Conservation (phyloP, 2,113 vertebrate species). For the Oryzias celebensis region DNA sequence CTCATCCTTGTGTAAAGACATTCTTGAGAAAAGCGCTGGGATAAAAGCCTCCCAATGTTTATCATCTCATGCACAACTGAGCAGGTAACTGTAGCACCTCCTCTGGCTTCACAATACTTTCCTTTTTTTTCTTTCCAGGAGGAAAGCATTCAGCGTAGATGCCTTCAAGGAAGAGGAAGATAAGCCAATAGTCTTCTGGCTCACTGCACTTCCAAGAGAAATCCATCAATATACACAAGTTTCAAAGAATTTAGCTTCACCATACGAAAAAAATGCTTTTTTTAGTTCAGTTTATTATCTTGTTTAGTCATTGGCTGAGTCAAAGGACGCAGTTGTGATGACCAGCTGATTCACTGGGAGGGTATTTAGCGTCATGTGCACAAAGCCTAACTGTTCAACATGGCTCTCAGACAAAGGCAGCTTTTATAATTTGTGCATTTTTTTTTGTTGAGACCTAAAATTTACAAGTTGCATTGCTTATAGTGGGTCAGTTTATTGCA, state of each 20-base stretch:
- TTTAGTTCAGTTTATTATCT: neutral
- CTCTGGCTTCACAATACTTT: conserved; percentile 18
- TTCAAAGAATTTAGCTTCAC: conserved; percentile 12
- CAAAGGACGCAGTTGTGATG: conserved; percentile 41
- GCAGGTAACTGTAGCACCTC: conserved; percentile 35
- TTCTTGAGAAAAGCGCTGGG: conserved; percentile 57
- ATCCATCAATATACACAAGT: conserved; percentile 14
- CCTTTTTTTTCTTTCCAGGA: conserved; percentile 10
- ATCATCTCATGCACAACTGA: conserved; percentile 64
- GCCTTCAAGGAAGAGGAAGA: conserved; percentile 10
- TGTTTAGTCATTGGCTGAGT: conserved; percentile 1
- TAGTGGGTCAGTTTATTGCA: neutral
- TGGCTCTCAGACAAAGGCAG: conserved; percentile 42
- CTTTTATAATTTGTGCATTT: conserved; percentile 24
- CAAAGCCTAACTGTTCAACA: conserved; percentile 44
- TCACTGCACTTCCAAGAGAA: conserved; percentile 35
- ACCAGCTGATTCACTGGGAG: conserved; percentile 60
- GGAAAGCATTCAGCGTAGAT: conserved; percentile 17
- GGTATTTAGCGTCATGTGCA: conserved; percentile 16
- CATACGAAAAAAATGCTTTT: conserved; percentile 3
- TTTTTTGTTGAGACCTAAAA: conserved; percentile 2
- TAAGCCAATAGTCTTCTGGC: conserved; percentile 35
- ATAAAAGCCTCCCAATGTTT: conserved; percentile 71
- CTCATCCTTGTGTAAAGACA: conserved; percentile 57
- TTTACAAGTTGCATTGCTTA: neutral